Evolutionary conservation across 2,113 vertebrate genomes (phyloP).

Genomic region (Heloderma charlesbogerti): DNA sequence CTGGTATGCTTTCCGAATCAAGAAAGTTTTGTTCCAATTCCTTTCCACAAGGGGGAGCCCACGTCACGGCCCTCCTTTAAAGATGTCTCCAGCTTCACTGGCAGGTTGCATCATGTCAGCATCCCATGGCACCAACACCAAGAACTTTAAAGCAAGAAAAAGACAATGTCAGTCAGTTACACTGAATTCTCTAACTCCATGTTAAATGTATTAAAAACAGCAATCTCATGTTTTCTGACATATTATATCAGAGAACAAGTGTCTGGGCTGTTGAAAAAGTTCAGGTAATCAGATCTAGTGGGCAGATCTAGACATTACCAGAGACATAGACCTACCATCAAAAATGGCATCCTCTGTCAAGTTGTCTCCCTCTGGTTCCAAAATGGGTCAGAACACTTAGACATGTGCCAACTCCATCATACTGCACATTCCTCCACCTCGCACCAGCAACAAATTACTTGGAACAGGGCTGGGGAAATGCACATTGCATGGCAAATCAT

Average conservation of each 20-base stretch:
- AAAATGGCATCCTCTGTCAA: not conserved
- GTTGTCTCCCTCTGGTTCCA: not conserved
- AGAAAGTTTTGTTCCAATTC: slow-evolving; percentile 28
- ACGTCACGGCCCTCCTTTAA: slow-evolving; percentile 52
- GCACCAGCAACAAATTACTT: not conserved
- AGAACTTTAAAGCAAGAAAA: slow-evolving; percentile 56
- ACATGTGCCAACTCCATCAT: not conserved
- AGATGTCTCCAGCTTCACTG: not conserved
- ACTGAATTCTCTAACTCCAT: not conserved
- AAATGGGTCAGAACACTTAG: not conserved
- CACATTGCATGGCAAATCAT: not conserved
- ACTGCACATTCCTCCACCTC: no score
- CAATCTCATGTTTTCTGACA: not conserved
- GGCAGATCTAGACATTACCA: not conserved
- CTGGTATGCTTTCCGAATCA: not conserved
- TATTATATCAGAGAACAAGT: not conserved
- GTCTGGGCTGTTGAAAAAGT: not conserved
- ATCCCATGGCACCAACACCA: fast-evolving
- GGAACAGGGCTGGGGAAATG: not conserved
- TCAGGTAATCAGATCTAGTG: not conserved
- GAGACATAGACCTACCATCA: not conserved
- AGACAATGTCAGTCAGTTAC: not conserved
- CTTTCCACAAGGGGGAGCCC: slow-evolving; percentile 78
- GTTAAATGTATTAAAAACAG: not conserved
- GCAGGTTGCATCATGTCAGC: slow-evolving; percentile 25